Percentiles rank a stretch among this genome's conserved stretches.
Conservation (phyloP, 35 echinoderm and acorn worm species). For the Hemicentrotus pulcherrimus region DNA sequence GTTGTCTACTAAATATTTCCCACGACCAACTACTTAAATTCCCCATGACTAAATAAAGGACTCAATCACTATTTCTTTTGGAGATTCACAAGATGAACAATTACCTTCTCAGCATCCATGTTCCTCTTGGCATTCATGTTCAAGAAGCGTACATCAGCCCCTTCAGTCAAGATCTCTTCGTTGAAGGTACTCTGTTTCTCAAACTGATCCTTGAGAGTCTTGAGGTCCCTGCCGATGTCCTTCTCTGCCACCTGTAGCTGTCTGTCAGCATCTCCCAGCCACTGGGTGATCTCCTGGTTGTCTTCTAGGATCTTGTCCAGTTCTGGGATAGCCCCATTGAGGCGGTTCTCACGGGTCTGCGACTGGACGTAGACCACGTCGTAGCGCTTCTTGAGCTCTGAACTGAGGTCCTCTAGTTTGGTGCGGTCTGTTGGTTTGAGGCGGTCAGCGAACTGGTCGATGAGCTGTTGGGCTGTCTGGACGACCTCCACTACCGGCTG, state of each 20-base stretch:
- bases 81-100: too few species aligned
- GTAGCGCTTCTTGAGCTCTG: constrained; percentile 76
- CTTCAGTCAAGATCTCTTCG: constrained; percentile 76
- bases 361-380: constrained; percentile 88
- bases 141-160: constrained; percentile 82
- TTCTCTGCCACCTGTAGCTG: constrained; percentile 59
- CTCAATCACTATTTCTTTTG: too few species aligned
- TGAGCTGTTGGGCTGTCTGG: constrained; percentile 74
- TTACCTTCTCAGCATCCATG: constrained; percentile 80
- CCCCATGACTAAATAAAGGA: too few species aligned
- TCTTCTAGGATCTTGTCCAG: constrained; percentile 76
- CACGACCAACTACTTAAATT: too few species aligned
- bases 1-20: too few species aligned
- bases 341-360: constrained; percentile 88
- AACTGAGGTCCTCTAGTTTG: constrained; percentile 77
- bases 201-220: constrained; percentile 74
- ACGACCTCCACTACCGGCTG: constrained; percentile 76
- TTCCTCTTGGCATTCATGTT: constrained; percentile 93
- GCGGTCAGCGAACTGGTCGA: constrained; percentile 64
- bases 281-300: constrained; percentile 55
- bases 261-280: constrained; percentile 63
- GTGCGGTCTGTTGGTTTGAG: constrained; percentile 60
- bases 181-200: constrained; percentile 73
- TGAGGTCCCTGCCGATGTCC: constrained; percentile 71
- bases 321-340: constrained; percentile 60